Evolutionary conservation across 2,888 invertebrate species (phyloP), one percentile per base, ranked within the genome.

Genomic region (Agriopis aurantiaria): DNA sequence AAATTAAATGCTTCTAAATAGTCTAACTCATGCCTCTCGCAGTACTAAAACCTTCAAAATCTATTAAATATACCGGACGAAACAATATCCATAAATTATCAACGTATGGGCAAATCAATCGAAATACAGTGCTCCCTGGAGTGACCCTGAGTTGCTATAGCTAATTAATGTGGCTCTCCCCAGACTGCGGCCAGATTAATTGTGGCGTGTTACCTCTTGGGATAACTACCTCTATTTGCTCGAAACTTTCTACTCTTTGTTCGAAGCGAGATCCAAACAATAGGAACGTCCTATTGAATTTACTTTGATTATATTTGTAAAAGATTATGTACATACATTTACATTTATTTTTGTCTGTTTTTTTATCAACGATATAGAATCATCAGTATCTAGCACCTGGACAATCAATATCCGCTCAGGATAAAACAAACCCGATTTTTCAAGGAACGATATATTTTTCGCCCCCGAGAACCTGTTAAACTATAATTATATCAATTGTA

Each of bases 191-290:
- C 12, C 41, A 57, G 79, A 81, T 60, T 60, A 49, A 60, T 51
- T 60, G 49, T 14, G 60, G 46, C 46, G 48, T 56, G 17, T 46
- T 40, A 8, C 11, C 48, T 63, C 63, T 40, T 23, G 63, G 63
- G 63, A 63, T 40, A 63, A 46, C n/a, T 85, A 82, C 76, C 49
- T n/a, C 60, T 49, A 14, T 60, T 60, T 49, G 49, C 14, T 49
- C 12, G 12, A 9, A 60, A 62, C 52, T 52, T 43, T 43, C 49
- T 41, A 23, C 23, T 58, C 10, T 62, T 52, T 43, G 41, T 49
- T 40, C 41, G 41, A 56, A 9, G 10, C n/a, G n/a, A 56, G 41
- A 56, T 55, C 0, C 10, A 6, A 23, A 14, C 4, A 6, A 55
- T 17, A 11, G 14, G 10, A 57, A 17, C 14, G n/a, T 57, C 40